Evolutionary conservation across 2,888 invertebrate genomes (phyloP).

Genomic region (Danaus chrysippus): DNA sequence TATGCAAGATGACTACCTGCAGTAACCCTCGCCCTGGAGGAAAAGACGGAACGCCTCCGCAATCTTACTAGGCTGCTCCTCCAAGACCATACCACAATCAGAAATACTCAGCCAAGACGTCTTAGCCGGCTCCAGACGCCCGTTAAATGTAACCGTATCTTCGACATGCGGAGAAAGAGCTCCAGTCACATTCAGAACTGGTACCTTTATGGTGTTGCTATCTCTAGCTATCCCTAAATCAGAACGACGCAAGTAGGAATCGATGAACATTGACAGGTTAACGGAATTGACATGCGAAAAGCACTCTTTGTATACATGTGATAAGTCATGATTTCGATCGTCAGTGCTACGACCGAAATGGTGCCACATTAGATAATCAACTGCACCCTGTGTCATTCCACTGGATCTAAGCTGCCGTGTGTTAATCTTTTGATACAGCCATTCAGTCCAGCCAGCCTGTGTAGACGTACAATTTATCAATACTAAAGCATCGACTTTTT

Average conservation of each 20-base stretch:
- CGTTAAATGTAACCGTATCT: conserved; percentile 97
- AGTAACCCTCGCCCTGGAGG: conserved; percentile 98
- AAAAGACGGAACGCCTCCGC: conserved; percentile 98
- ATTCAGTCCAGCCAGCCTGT: conserved; percentile 98
- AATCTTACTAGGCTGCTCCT: conserved; percentile 98
- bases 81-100: conserved; percentile 98
- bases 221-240: conserved; percentile 90
- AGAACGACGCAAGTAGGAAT: conserved; percentile 93
- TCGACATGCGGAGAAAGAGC: conserved; percentile 96
- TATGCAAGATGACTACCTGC: conserved; percentile 79
- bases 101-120: conserved; percentile 99
- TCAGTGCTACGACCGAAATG: conserved; percentile 96
- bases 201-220: conserved; percentile 84
- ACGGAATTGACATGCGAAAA: conserved; percentile 96
- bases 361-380: conserved; percentile 99
- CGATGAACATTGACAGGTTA: conserved; percentile 96
- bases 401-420: conserved; percentile 91
- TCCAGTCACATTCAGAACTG: conserved; percentile 96
- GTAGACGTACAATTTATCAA: conserved; percentile 96
- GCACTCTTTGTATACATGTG: conserved; percentile 94
- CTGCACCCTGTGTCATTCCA: conserved; percentile 95
- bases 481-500: conserved; percentile 93
- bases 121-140: conserved; percentile 95
- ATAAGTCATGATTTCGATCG: conserved; percentile 95
- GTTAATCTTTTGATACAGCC: conserved; percentile 99